phyloP scores from a whole-genome alignment of 37 sponge, comb jelly and placozoan species.

The Haliclona indistincta region DNA sequence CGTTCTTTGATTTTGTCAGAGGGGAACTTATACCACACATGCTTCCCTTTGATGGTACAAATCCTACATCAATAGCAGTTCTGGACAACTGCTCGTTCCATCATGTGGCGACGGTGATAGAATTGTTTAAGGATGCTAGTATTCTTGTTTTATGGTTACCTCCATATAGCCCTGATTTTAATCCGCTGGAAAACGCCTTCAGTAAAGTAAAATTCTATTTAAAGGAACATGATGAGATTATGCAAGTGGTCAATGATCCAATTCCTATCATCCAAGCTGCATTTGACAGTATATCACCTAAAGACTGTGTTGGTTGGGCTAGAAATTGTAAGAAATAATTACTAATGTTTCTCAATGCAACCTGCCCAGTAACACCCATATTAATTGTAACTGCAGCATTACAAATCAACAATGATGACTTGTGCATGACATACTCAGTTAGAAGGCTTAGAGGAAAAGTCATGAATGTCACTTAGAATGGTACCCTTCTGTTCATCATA shows the following conservation, averaged over 20 bases:
- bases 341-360: too few relatives aligned
- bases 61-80: conserved; percentile 27
- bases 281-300: neutral
- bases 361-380: too few relatives aligned
- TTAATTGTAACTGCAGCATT: too few relatives aligned
- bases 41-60: conserved; percentile 19
- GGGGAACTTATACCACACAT: conserved; percentile 14
- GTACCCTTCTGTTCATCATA: conserved; percentile 20
- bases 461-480: conserved; percentile 20
- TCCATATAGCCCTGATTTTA: conserved; percentile 56
- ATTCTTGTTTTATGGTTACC: conserved; percentile 34
- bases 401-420: too few relatives aligned
- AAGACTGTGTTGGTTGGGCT: conserved; percentile 18
- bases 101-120: conserved; percentile 22
- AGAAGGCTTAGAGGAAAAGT: too few relatives aligned
- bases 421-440: too few relatives aligned
- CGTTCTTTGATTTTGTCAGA: conserved; percentile 14
- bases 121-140: conserved; percentile 15
- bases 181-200: conserved; percentile 44
- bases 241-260: neutral
- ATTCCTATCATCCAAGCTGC: conserved; percentile 4
- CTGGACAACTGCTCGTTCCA: conserved; percentile 58
- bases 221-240: conserved; percentile 28
- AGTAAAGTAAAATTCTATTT: conserved; percentile 21
- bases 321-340: too few relatives aligned